These are phyloP conservation scores for Carposina sasakii DNA, from an alignment of 1,140 invertebrate genomes.

Conservation along the genomic window DNA sequence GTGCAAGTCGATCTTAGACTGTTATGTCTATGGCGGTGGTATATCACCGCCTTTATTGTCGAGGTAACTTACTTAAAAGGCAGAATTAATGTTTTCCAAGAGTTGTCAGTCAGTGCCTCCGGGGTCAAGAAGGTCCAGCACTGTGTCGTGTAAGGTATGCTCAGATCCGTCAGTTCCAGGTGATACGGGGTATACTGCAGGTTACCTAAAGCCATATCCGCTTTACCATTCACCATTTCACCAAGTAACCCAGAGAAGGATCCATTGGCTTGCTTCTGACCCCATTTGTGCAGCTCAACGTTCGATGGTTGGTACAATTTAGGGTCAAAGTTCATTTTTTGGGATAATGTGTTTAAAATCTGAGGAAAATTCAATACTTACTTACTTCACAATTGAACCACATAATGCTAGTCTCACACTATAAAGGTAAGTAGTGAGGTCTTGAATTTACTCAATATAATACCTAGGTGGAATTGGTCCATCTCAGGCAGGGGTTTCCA, in stretches of 20 bases:
- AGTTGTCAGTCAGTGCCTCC: conserved; percentile 83
- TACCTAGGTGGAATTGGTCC: too few species aligned
- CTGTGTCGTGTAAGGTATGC: conserved; percentile 84
- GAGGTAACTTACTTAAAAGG: conserved; percentile 81
- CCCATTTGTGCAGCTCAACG: conserved; percentile 77
- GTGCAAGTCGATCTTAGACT: too few species aligned
- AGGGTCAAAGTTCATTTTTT: conserved; percentile 80
- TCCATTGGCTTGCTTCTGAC: conserved; percentile 73
- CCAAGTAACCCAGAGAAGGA: conserved; percentile 80
- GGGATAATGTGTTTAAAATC: conserved; percentile 78
- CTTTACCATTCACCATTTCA: conserved; percentile 78
- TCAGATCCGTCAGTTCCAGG: conserved; percentile 80
- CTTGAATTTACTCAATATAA: too few species aligned
- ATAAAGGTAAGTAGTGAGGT: too few species aligned
- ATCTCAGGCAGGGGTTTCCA: too few species aligned
- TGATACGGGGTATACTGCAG: conserved; percentile 82
- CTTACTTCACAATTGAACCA: too few species aligned
- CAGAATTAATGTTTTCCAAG: conserved; percentile 86
- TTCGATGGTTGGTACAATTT: conserved; percentile 77
- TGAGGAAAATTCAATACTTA: conserved; percentile 54
- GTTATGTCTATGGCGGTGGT: too few species aligned
- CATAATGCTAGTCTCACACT: too few species aligned
- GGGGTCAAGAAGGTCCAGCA: conserved; percentile 89
- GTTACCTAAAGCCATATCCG: conserved; percentile 84
- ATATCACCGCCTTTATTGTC: too few species aligned